A percentile compares a stretch with the other conserved stretches of the same genome.
phyloP scores from a whole-genome alignment of 2,113 vertebrate genomes.

The Rhabdomys dilectus region DNA sequence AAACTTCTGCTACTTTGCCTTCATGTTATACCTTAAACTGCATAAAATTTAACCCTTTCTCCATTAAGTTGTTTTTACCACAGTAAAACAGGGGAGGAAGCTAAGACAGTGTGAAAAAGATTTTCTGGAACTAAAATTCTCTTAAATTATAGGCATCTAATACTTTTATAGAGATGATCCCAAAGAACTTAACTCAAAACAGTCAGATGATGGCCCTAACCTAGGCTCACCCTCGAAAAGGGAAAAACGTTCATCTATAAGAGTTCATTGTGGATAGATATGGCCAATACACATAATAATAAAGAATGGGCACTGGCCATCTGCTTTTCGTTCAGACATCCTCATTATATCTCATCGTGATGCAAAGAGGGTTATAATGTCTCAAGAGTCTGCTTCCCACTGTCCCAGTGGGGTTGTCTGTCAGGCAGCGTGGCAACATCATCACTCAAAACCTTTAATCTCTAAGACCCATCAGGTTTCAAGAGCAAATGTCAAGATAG shows the following conservation, averaged over 20 bases:
- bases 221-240: neutral
- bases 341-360: slow-evolving; percentile 25
- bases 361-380: slow-evolving; percentile 47
- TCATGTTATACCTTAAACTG: neutral
- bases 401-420: neutral
- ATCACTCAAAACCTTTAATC: slow-evolving; percentile 23
- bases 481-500: slow-evolving; percentile 21
- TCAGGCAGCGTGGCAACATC: neutral
- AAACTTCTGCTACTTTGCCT: neutral
- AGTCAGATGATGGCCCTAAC: slow-evolving; percentile 30
- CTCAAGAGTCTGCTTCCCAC: slow-evolving; percentile 22
- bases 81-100: neutral
- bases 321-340: neutral
- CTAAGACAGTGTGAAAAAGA: neutral
- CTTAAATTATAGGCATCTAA: slow-evolving; percentile 4
- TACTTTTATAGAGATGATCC: slow-evolving; percentile 5
- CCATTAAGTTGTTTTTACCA: neutral
- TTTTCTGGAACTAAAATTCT: neutral
- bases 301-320: neutral
- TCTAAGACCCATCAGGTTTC: neutral
- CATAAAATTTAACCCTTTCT: neutral
- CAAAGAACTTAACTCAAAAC: slow-evolving; percentile 41
- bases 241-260: neutral
- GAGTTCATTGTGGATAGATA: neutral
- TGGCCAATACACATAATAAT: neutral